A percentile compares a stretch with the other conserved stretches of the same genome.
phyloP scores from a whole-genome alignment of 1,140 invertebrate genomes.

The Drosophila nasuta region DNA sequence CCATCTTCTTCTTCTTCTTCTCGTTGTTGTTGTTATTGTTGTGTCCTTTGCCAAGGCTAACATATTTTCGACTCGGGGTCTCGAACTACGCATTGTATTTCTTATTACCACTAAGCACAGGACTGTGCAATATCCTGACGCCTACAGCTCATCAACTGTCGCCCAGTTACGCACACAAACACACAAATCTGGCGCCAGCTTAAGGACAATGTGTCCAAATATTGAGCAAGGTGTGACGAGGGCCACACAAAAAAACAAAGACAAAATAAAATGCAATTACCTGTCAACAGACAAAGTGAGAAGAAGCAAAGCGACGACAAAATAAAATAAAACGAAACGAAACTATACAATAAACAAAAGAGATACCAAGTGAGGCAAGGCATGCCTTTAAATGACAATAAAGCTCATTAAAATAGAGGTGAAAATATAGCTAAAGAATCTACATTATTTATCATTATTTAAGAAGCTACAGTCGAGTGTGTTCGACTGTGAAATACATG shows the following conservation, averaged over 20 bases:
- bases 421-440: too few relatives aligned
- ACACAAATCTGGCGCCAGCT: conserved; percentile 52
- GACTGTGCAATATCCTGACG: conserved; percentile 12
- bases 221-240: conserved; percentile 44
- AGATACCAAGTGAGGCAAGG: neutral
- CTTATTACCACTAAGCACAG: conserved; percentile 31
- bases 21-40: too few relatives aligned
- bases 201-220: conserved; percentile 44
- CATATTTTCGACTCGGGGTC: conserved; percentile 21
- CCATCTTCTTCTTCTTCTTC: too few relatives aligned
- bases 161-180: conserved; percentile 31
- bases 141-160: conserved; percentile 58
- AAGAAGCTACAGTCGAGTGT: too few relatives aligned
- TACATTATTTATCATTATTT: neutral
- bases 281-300: conserved; percentile 43
- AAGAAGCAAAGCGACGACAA: conserved; percentile 12
- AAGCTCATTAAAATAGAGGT: too few relatives aligned
- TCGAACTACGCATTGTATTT: conserved; percentile 39
- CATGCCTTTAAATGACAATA: too few relatives aligned
- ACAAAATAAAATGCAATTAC: conserved; percentile 56
- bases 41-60: conserved; percentile 3
- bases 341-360: conserved; percentile 29
- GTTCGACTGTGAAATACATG: too few relatives aligned
- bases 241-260: conserved; percentile 26
- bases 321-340: conserved; percentile 13